These are phyloP conservation scores for Anhinga anhinga DNA, from an alignment of 2,113 vertebrate genomes.

Conservation along the genomic window DNA sequence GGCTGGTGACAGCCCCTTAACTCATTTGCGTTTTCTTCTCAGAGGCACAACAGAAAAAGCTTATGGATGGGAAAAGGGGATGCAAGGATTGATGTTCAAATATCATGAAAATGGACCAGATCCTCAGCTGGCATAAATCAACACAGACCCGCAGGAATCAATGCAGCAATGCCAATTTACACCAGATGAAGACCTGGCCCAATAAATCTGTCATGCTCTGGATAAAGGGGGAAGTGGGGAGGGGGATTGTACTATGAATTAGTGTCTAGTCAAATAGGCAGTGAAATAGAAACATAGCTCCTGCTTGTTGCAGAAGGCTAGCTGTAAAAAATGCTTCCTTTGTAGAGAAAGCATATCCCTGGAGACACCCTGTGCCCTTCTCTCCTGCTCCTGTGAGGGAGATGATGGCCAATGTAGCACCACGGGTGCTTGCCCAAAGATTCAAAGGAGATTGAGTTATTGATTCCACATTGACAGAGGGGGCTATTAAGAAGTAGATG, in stretches of 20 bases:
- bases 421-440: rapidly evolving
- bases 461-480: background rate
- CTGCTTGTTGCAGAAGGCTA: background rate
- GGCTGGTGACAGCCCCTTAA: constrained; percentile 8
- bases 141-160: background rate
- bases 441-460: background rate
- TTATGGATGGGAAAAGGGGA: background rate
- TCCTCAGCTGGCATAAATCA: constrained; percentile 4
- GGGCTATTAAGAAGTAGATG: background rate
- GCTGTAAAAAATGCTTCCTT: background rate
- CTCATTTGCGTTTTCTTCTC: constrained; percentile 34
- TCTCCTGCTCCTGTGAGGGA: background rate
- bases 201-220: background rate
- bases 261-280: background rate
- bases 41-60: background rate
- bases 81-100: background rate
- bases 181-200: background rate
- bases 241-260: background rate
- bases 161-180: background rate
- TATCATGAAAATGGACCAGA: constrained; percentile 11
- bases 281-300: background rate
- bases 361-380: background rate
- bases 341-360: background rate
- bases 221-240: background rate
- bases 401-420: rapidly evolving